Conservation (phyloP, 2,797 vertebrate species). For the Typhlichthys subterraneus region DNA sequence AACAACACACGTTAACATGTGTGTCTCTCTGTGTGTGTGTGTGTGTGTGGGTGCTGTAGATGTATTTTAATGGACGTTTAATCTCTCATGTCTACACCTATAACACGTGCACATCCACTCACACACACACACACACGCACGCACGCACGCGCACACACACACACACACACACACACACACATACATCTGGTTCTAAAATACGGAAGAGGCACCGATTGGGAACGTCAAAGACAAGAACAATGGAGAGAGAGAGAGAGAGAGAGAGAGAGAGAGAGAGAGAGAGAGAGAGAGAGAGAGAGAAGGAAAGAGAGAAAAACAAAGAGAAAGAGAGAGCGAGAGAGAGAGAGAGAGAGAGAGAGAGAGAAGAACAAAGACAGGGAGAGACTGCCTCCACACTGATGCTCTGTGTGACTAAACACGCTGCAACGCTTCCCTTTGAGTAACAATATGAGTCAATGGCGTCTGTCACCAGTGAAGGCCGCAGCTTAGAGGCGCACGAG, state of each 20-base stretch:
- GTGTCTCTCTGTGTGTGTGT: no score
- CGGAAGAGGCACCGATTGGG: not conserved
- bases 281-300: not conserved
- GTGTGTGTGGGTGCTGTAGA: no score
- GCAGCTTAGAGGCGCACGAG: constrained; percentile 38
- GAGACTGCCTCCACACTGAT: constrained; percentile 27
- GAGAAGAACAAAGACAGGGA: not conserved
- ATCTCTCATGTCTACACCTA: no score
- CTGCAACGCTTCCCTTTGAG: constrained; percentile 48
- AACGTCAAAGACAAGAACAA: no score
- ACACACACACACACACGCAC: no score
- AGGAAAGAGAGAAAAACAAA: not conserved
- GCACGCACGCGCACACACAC: no score
- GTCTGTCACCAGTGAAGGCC: constrained; percentile 50
- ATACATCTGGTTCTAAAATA: no score
- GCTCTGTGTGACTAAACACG: constrained; percentile 3
- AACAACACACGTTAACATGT: no score
- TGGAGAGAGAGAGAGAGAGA: no score
- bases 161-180: no score
- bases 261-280: not conserved
- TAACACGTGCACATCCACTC: no score
- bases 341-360: not conserved
- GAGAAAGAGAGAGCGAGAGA: not conserved
- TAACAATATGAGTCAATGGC: constrained; percentile 49
- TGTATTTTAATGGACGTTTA: no score